phyloP scores from a whole-genome alignment of 1,140 invertebrate genomes.

The Apis florea region DNA sequence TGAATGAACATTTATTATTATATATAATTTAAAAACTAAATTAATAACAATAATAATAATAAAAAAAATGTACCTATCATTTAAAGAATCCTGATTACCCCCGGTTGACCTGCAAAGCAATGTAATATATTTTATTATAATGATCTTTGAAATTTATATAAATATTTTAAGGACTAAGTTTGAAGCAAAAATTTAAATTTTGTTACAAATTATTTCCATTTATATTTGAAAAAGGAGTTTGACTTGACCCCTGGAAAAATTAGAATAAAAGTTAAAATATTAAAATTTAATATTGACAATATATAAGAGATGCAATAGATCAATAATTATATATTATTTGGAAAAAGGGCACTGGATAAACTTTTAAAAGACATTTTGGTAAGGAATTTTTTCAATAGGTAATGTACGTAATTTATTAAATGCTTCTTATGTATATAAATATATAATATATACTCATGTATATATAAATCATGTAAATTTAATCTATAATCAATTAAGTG shows the following conservation, averaged over 20 bases:
- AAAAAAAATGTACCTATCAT: conserved; percentile 77
- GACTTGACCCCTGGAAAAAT: conserved; percentile 76
- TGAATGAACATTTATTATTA: conserved; percentile 1
- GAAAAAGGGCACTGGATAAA: conserved; percentile 66
- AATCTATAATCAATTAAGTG: conserved; percentile 52
- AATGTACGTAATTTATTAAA: conserved; percentile 55
- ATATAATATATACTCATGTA: conserved; percentile 52
- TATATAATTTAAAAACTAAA: conserved; percentile 49
- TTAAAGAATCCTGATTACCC: conserved; percentile 76
- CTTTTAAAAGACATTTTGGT: conserved; percentile 53
- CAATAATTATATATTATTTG: conserved; percentile 58
- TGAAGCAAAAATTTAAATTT: conserved; percentile 59
- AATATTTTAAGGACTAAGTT: conserved; percentile 45
- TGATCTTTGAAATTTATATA: conserved; percentile 52
- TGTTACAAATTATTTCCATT: conserved; percentile 52
- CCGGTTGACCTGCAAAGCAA: conserved; percentile 77
- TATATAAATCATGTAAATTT: conserved; percentile 25
- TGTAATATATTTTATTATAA: conserved; percentile 69
- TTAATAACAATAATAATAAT: conserved; percentile 63
- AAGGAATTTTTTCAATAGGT: conserved; percentile 55
- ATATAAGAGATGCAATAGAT: conserved; percentile 60
- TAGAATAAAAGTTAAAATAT: conserved; percentile 74
- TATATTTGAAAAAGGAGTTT: conserved; percentile 65
- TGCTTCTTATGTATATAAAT: conserved; percentile 55
- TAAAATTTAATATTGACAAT: conserved; percentile 66